Evolutionary conservation across 30 jellyfish, hydroid and myxozoan species (phyloP).

Genomic region (Turritopsis dohrnii): DNA sequence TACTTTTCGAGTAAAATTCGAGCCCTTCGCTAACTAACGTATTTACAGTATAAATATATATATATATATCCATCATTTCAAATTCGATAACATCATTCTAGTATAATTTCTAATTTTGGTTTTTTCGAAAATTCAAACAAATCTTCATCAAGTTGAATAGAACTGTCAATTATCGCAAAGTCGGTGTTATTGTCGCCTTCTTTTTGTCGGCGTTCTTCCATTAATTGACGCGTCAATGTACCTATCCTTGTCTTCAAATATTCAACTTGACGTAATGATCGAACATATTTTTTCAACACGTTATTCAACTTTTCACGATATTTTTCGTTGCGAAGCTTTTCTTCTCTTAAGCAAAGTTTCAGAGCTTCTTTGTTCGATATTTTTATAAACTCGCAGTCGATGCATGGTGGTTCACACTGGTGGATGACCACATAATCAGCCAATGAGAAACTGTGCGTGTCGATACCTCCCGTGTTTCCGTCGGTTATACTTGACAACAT

Average conservation of each 20-base stretch:
- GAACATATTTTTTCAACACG: constrained; percentile 22
- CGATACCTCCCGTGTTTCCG: neutral
- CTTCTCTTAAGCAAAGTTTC: constrained; percentile 21
- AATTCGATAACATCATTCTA: neutral
- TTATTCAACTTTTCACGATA: constrained; percentile 21
- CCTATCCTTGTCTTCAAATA: constrained; percentile 6
- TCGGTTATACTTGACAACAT: neutral
- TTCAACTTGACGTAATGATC: constrained; percentile 19
- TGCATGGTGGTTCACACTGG: constrained; percentile 29
- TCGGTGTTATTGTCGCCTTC: neutral
- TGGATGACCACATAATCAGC: constrained; percentile 34
- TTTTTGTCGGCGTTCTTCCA: constrained; percentile 4
- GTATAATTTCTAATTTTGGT: constrained; percentile 18
- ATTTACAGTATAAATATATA: neutral
- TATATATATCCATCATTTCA: too few relatives aligned
- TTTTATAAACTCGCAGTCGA: constrained; percentile 31
- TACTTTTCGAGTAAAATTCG: too few relatives aligned
- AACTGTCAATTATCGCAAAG: neutral
- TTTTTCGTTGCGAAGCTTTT: constrained; percentile 18
- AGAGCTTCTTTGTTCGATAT: constrained; percentile 31
- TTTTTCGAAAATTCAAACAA: constrained; percentile 8
- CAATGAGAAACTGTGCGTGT: constrained; percentile 22
- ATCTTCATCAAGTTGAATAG: constrained; percentile 13
- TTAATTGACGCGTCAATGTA: constrained; percentile 10
- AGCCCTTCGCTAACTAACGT: too few relatives aligned